Base-by-base conservation (phyloP, 2,797 vertebrate genomes). In the Austrolebias charrua region DNA sequence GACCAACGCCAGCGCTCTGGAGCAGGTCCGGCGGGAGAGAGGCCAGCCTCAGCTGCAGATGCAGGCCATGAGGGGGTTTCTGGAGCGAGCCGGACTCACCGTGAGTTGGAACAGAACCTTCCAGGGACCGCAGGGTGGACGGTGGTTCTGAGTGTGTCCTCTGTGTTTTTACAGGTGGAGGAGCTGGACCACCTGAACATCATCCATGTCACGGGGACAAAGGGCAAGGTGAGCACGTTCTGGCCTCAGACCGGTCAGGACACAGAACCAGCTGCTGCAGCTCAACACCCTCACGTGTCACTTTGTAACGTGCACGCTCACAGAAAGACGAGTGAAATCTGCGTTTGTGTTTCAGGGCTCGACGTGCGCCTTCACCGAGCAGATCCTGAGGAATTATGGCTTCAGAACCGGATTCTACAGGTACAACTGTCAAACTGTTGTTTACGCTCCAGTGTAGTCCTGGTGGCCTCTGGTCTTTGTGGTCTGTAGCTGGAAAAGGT, bases 391-490 rank as follows among this genome's bases (percentile, higher is more conserved):
- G 55, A 91, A 76, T 85, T 95, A 95, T 0, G 96, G 96, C 49
- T 93, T 98, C 72, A 95, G 95, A 64, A 99, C 97, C 0, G 97
- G 96, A 75, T 98, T 98, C 79, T 98, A 96, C 91, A 99, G 96
- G 97, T 97, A 88, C 71, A 50, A 4, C 49, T 19, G 5, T 19
- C 31, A n/a, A n/a, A n/a, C n/a, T n/a, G n/a, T n/a, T n/a, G n/a
- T n/a, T n/a, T n/a, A n/a, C n/a, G n/a, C n/a, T n/a, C n/a, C 24
- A 24, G 24, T 24, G 24, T 1, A 24, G 24, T 24, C 24, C 24
- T 24, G 24, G 24, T 24, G 24, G 24, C 24, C 24, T 24, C 24
- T 24, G 24, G 24, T 24, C 24, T 24, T 24, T 24, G 24, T 24
- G 24, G 24, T 24, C 24, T 24, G 24, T 24, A 24, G 24, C 24